A percentile compares a stretch with the other conserved stretches of the same genome.
Evolutionary conservation across 2,888 invertebrate genomes (phyloP).

Genomic region (Orthonychiurus folsomi): DNA sequence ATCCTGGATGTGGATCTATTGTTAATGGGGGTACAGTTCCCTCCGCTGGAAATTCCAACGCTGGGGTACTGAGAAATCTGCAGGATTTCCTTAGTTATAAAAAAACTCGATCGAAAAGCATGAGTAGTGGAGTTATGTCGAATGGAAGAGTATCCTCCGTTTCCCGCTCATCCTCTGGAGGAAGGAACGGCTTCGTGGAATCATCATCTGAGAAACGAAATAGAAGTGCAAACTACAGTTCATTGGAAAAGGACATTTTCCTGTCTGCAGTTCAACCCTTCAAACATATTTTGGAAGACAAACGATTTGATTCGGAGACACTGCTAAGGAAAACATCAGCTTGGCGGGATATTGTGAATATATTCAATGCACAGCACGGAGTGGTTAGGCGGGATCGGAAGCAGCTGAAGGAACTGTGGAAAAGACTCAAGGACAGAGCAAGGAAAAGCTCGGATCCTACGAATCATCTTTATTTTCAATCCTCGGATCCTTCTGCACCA

Average conservation of each 20-base stretch:
- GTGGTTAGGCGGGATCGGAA: constrained; percentile 12
- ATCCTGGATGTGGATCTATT: no score
- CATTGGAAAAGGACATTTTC: constrained; percentile 12
- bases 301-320: constrained; percentile 10
- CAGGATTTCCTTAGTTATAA: background rate
- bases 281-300: constrained; percentile 13
- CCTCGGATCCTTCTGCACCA: background rate
- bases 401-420: constrained; percentile 15
- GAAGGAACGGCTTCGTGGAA: background rate
- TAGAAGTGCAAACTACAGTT: constrained; percentile 15
- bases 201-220: background rate
- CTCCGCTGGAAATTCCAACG: no score
- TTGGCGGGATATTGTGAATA: constrained; percentile 11
- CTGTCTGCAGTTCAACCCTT: constrained; percentile 6
- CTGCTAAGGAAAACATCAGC: constrained; percentile 11
- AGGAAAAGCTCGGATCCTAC: background rate
- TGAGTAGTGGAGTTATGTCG: background rate
- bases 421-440: constrained; percentile 14
- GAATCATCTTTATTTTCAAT: background rate
- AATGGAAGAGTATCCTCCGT: background rate
- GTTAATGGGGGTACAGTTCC: no score
- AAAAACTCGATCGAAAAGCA: no score
- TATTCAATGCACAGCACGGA: constrained; percentile 4
- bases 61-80: background rate
- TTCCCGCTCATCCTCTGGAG: background rate